Percentiles rank a stretch among this genome's conserved stretches.
Conservation (phyloP, 1,140 invertebrate species). For the Dolichoris vasculosae region DNA sequence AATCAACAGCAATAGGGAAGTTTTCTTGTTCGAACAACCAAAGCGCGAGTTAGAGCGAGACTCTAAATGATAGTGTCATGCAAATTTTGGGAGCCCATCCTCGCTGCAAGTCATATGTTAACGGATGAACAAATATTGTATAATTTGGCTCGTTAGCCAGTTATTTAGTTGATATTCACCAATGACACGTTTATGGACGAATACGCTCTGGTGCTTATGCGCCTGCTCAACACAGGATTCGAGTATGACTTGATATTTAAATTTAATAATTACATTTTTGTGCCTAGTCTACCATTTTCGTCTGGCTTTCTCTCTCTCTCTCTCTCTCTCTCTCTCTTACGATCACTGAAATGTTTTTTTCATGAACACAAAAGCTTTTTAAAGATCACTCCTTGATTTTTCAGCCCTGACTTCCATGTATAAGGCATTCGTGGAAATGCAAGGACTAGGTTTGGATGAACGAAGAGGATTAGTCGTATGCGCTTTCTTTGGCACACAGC, state of each 20-base stretch:
- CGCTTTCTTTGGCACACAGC: not conserved
- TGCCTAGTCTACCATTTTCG: not conserved
- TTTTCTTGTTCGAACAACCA: not conserved
- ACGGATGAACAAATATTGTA: slow-evolving; percentile 29
- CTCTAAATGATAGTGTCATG: slow-evolving; percentile 32
- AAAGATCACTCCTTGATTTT: not conserved
- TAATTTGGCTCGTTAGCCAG: slow-evolving; percentile 51
- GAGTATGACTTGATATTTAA: slow-evolving; percentile 52
- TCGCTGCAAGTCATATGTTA: slow-evolving; percentile 2
- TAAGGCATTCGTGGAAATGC: not conserved
- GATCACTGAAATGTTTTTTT: slow-evolving; percentile 37
- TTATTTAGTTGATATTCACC: slow-evolving; percentile 35
- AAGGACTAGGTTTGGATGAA: not conserved
- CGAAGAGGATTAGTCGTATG: slow-evolving; percentile 2
- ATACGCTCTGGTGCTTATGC: not conserved
- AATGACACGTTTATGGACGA: no score
- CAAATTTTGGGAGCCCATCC: slow-evolving; percentile 27
- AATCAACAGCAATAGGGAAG: slow-evolving; percentile 11
- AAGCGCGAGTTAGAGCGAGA: not conserved
- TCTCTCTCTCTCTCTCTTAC: slow-evolving; percentile 3
- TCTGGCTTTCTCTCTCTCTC: no score
- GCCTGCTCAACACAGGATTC: not conserved
- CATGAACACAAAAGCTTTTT: not conserved
- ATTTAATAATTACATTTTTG: slow-evolving; percentile 47
- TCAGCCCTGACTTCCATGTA: not conserved